Percentiles rank a stretch among this genome's conserved stretches.
phyloP scores from a whole-genome alignment of 2,113 vertebrate genomes.

The Salminus brasiliensis region DNA sequence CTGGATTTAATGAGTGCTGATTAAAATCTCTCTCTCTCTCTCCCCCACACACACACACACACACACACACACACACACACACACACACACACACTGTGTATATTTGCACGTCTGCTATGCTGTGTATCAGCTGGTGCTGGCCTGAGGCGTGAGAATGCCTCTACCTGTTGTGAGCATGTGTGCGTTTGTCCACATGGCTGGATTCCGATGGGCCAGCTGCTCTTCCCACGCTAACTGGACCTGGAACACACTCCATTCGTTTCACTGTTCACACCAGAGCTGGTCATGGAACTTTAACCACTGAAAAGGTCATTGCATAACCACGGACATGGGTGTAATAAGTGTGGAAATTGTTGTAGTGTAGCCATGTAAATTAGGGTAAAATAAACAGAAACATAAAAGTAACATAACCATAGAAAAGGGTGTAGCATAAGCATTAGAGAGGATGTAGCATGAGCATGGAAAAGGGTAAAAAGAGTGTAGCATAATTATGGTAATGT shows the following conservation, averaged over 20 bases:
- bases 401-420: too few species aligned
- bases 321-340: not conserved
- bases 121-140: not conserved
- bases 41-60: too few species aligned
- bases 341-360: not conserved
- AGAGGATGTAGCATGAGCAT: not conserved
- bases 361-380: not conserved
- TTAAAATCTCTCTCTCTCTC: too few species aligned
- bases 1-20: too few species aligned
- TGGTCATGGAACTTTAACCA: too few species aligned
- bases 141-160: not conserved
- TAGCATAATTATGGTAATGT: not conserved
- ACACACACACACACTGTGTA: too few species aligned
- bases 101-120: not conserved
- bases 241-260: not conserved
- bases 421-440: not conserved
- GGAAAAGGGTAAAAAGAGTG: not conserved
- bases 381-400: too few species aligned
- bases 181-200: not conserved
- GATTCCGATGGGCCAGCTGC: constrained; percentile 13
- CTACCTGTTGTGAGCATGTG: constrained; percentile 6
- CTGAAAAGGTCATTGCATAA: too few species aligned
- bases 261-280: not conserved
- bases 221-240: constrained; percentile 5
- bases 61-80: too few species aligned